These are phyloP conservation scores for Pica pica DNA, from an alignment of 2,113 vertebrate species.

Conservation along the genomic window DNA sequence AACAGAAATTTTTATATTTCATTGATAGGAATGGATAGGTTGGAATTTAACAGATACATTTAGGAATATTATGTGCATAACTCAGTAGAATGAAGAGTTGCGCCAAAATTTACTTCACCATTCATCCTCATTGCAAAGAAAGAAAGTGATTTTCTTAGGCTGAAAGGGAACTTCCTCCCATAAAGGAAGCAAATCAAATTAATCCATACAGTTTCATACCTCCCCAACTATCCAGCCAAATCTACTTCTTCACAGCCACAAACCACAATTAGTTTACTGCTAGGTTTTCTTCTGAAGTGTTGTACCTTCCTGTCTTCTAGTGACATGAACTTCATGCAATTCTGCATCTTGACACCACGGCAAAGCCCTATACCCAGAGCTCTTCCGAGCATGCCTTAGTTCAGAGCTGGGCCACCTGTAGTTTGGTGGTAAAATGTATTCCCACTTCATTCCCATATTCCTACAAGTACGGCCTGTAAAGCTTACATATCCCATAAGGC, in stretches of 20 bases:
- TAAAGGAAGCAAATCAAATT: not conserved
- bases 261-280: not conserved
- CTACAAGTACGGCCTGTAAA: not conserved
- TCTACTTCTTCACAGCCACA: not conserved
- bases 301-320: not conserved
- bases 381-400: accelerated
- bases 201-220: not conserved
- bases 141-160: not conserved
- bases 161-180: not conserved
- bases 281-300: not conserved
- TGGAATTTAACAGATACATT: not conserved
- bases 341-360: not conserved
- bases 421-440: not conserved
- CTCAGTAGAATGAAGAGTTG: not conserved
- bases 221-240: not conserved
- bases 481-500: too few species aligned
- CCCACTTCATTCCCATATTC: not conserved
- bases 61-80: not conserved
- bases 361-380: not conserved
- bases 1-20: not conserved
- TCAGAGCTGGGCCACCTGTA: not conserved
- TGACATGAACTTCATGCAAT: not conserved
- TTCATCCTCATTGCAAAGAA: not conserved
- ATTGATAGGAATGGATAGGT: not conserved
- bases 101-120: not conserved